Conservation (phyloP, 2,113 vertebrate genomes). For the Crotalus tigris region DNA sequence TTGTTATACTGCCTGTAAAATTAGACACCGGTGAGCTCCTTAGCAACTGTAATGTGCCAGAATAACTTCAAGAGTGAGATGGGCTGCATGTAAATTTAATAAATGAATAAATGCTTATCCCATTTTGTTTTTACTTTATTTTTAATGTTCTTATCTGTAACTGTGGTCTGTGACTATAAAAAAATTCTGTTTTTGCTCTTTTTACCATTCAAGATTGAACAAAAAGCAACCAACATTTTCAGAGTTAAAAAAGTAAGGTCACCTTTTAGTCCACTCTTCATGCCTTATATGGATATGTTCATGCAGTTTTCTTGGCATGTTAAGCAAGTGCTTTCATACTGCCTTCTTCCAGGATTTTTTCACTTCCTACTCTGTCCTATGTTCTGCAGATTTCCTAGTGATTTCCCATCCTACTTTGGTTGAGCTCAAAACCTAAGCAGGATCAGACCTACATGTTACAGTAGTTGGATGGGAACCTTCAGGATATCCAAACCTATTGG, state of each 20-base stretch:
- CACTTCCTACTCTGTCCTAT: neutral
- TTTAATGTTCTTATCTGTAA: neutral
- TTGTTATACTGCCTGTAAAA: neutral
- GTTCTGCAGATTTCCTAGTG: neutral
- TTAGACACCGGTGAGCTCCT: neutral
- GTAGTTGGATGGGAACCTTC: neutral
- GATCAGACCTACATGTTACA: neutral
- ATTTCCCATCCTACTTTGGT: neutral
- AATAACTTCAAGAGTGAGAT: neutral
- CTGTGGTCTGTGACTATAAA: neutral
- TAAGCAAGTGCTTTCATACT: neutral
- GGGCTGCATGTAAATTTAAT: neutral
- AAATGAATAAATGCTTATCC: neutral
- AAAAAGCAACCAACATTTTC: neutral
- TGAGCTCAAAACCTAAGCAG: neutral
- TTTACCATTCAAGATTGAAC: neutral
- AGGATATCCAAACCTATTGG: neutral
- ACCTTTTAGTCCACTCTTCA: neutral
- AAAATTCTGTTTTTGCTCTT: neutral
- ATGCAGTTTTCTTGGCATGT: neutral
- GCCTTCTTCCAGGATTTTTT: neutral
- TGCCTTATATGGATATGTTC: neutral
- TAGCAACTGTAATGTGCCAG: neutral
- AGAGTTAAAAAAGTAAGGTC: neutral
- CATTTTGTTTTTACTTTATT: neutral